These are phyloP conservation scores for Argyrosomus regius DNA, from an alignment of 2,797 vertebrate genomes.

Conservation along the genomic window DNA sequence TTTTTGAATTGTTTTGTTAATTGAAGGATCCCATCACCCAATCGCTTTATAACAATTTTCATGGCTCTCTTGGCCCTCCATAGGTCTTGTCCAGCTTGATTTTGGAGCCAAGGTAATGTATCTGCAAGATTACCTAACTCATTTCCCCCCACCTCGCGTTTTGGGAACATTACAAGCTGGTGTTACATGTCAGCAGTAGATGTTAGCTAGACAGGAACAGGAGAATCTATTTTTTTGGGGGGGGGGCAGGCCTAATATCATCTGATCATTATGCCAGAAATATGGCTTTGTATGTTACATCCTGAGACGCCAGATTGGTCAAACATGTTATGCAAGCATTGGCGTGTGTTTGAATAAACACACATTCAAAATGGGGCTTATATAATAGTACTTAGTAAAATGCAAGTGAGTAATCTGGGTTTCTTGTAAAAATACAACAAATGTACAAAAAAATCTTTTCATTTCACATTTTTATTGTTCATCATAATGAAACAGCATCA, in stretches of 20 bases:
- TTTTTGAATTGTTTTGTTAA: not conserved
- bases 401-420: no score
- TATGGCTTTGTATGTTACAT: conserved; percentile 29
- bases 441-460: not conserved
- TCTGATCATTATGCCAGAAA: conserved; percentile 51
- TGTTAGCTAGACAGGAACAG: conserved; percentile 48
- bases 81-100: not conserved
- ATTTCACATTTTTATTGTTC: conserved; percentile 85
- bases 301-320: not conserved
- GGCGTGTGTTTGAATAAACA: conserved; percentile 5
- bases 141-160: conserved; percentile 8
- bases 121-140: conserved; percentile 40
- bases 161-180: conserved; percentile 62
- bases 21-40: not conserved
- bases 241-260: conserved; percentile 24
- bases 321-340: conserved; percentile 44
- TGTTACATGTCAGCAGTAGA: conserved; percentile 70
- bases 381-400: not conserved
- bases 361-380: not conserved
- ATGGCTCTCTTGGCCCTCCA: not conserved
- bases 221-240: conserved; percentile 35
- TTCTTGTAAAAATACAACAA: not conserved
- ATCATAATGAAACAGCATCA: conserved; percentile 83
- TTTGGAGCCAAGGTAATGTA: not conserved
- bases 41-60: not conserved